Evolutionary conservation across 1,140 invertebrate species (phyloP).

Genomic region (Panonychus citri): DNA sequence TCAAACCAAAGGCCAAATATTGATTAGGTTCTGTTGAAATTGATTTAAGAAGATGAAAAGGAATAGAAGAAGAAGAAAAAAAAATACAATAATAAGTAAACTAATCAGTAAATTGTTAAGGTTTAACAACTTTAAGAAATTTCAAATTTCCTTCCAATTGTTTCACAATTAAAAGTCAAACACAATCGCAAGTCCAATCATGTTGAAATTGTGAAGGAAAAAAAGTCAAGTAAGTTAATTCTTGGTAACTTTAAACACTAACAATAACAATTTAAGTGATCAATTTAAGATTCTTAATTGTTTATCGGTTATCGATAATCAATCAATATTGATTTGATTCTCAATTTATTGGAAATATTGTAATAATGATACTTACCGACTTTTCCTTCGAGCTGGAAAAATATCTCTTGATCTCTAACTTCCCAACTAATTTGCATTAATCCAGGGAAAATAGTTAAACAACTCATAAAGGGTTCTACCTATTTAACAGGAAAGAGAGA

Average conservation of each 20-base stretch:
- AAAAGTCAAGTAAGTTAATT: no score
- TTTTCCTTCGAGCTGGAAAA: slow-evolving; percentile 58
- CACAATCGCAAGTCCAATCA: no score
- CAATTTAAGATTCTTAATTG: no score
- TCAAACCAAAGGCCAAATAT: slow-evolving; percentile 67
- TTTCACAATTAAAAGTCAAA: no score
- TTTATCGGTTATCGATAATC: no score
- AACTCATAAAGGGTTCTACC: slow-evolving; percentile 42
- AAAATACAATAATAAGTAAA: slow-evolving; percentile 15
- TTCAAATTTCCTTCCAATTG: background rate
- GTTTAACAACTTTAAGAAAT: background rate
- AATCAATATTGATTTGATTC: no score
- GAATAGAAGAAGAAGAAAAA: background rate
- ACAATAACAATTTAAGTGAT: no score
- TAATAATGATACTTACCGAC: slow-evolving; percentile 31
- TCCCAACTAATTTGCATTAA: slow-evolving; percentile 63
- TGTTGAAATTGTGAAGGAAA: no score
- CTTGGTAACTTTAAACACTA: no score
- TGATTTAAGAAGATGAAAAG: background rate
- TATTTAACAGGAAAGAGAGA: slow-evolving; percentile 10
- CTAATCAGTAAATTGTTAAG: background rate
- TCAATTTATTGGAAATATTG: no score
- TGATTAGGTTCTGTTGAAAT: slow-evolving; percentile 35
- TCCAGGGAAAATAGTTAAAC: slow-evolving; percentile 23
- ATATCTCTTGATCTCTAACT: slow-evolving; percentile 64